Base-by-base conservation (phyloP, 2,888 invertebrate species). In the Leucoptera coffeella region DNA sequence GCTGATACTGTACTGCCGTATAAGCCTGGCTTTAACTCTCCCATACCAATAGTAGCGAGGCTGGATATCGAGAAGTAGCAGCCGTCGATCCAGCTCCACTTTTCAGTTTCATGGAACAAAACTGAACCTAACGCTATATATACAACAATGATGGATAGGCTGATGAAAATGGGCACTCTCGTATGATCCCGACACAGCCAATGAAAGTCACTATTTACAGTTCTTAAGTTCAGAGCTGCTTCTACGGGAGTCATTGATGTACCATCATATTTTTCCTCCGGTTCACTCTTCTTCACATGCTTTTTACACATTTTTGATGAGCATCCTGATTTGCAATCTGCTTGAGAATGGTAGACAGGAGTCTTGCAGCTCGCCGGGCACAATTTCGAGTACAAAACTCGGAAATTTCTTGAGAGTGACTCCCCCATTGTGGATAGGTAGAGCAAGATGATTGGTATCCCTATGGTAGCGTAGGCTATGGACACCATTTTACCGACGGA, bases 41-140 rank as follows among this genome's bases (percentile, higher is more conserved):
- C 89, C 43, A 89, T 88, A 2, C 89, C 88, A 37, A 89, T 88
- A 8, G 88, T 89, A 13, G 87, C 85, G 33, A 82, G 62, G 32
- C 80, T 83, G 11, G 85, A 82, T 54, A 86, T 85, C 40, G 85
- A 85, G 48, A 86, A 86, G 50, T 83, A 85, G 32, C 82, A 75
- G 15, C 93, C 92, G 45, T 94, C 94, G 27, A 94, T 71, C 21
- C 89, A 77, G 32, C 81, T 83, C 97, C 96, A 97, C 38, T 81
- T 80, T 54, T 96, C 96, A 48, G 94, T 84, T 28, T 85, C 75
- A 32, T 87, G 84, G 57, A 97, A 97, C 36, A 96, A 74, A 31
- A 89, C 71, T 1, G 94, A 88, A 9, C 96, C 96, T 17, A 89
- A 81, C 30, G 85, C 83, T 42, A 96, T 80, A 58, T 96, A 96